These are phyloP conservation scores for Amphiura filiformis DNA, from an alignment of 35 echinoderm and acorn worm species.

Conservation along the genomic window DNA sequence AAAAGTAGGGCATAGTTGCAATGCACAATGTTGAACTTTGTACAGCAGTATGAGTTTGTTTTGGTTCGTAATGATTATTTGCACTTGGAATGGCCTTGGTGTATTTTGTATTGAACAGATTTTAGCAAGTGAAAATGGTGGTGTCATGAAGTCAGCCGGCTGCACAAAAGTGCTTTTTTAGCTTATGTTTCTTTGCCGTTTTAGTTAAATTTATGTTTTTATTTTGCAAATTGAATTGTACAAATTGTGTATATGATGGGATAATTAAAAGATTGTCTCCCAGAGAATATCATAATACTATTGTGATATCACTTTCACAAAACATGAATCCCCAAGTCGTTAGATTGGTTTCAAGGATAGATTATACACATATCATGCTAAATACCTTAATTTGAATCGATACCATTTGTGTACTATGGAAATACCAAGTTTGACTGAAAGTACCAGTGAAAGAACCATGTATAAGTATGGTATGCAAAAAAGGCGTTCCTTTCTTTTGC, in stretches of 20 bases:
- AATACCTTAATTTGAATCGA: background rate
- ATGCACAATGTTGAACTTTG: constrained; percentile 7
- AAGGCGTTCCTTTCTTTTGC: too few relatives aligned
- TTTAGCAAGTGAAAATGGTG: background rate
- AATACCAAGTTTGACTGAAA: background rate
- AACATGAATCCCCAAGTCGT: background rate
- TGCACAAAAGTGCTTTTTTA: background rate
- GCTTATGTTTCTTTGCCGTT: background rate
- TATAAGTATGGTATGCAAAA: too few relatives aligned
- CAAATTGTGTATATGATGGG: background rate
- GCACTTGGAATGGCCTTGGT: constrained; percentile 8
- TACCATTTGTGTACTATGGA: background rate
- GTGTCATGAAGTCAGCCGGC: background rate
- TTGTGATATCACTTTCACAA: background rate
- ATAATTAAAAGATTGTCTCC: background rate
- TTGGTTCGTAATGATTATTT: background rate
- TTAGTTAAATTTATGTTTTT: background rate
- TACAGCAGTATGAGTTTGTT: background rate
- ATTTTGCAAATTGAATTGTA: background rate
- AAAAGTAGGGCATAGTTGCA: background rate
- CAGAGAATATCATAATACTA: background rate
- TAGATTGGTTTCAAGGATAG: background rate
- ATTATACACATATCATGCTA: constrained; percentile 2
- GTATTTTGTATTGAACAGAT: background rate
- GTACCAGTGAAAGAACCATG: too few relatives aligned